Evolutionary conservation across 1,140 invertebrate genomes (phyloP).

Genomic region (Neotoxoptera formosana): DNA sequence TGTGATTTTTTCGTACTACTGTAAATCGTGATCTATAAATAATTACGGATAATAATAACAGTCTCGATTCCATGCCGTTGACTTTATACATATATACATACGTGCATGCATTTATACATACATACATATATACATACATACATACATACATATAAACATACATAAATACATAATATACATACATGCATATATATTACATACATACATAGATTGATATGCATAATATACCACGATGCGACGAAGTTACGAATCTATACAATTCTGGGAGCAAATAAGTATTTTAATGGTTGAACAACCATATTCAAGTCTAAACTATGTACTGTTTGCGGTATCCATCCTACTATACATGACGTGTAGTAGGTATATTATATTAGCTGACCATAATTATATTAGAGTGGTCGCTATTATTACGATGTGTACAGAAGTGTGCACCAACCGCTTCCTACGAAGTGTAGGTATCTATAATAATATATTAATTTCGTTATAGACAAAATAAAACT

Average conservation of each 20-base stretch:
- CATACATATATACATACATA: background rate
- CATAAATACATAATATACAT: too few species aligned
- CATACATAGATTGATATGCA: slow-evolving; percentile 2
- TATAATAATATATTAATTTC: background rate
- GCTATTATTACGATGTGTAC: background rate
- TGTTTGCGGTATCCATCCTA: background rate
- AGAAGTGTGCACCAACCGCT: background rate
- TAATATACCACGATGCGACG: background rate
- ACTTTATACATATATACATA: background rate
- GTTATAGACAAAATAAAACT: background rate
- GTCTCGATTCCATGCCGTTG: background rate
- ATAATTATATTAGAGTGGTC: background rate
- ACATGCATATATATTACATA: background rate
- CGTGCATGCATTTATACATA: too few species aligned
- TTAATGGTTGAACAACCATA: slow-evolving; percentile 3
- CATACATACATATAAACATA: background rate
- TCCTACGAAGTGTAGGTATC: background rate
- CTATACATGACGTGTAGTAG: background rate
- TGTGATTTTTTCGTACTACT: background rate
- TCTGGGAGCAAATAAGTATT: background rate
- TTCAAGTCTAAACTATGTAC: background rate
- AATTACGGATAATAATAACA: background rate
- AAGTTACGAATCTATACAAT: background rate
- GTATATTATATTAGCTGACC: background rate
- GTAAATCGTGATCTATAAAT: background rate